Conservation (phyloP, 2,113 vertebrate genomes). For the Lepus americanus region DNA sequence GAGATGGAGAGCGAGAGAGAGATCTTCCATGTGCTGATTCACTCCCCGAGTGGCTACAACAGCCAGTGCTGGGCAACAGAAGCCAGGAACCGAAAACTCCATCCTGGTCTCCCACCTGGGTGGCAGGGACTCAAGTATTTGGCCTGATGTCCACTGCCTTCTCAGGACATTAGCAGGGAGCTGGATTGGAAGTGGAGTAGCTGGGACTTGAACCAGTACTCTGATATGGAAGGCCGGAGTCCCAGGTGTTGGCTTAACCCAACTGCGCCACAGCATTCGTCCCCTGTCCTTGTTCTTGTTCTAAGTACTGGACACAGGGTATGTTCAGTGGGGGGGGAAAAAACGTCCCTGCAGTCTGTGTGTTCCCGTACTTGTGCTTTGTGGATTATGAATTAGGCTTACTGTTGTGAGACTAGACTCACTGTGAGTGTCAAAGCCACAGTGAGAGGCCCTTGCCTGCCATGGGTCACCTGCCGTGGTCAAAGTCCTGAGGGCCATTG, state of each 20-base stretch:
- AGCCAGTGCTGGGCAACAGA: fast-evolving
- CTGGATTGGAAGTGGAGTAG: too few relatives aligned
- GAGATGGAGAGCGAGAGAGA: too few relatives aligned
- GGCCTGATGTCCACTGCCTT: too few relatives aligned
- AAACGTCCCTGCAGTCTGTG: neutral
- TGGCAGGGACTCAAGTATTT: too few relatives aligned
- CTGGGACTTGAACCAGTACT: too few relatives aligned
- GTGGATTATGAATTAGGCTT: neutral
- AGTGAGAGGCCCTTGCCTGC: neutral
- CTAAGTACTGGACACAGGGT: neutral
- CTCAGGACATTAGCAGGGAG: too few relatives aligned
- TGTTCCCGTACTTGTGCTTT: neutral
- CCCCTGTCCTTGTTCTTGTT: neutral
- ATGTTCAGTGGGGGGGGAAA: neutral
- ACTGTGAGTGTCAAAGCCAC: fast-evolving
- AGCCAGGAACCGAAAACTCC: neutral
- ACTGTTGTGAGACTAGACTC: neutral
- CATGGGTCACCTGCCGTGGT: neutral
- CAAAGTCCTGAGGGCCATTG: fast-evolving
- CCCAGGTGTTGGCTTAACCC: too few relatives aligned
- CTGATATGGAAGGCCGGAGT: too few relatives aligned
- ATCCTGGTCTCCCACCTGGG: too few relatives aligned
- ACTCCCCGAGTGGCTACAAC: too few relatives aligned
- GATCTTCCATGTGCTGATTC: too few relatives aligned
- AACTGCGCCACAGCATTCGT: too few relatives aligned